Base-by-base conservation (phyloP, 2,797 vertebrate genomes). In the Myotis myotis region DNA sequence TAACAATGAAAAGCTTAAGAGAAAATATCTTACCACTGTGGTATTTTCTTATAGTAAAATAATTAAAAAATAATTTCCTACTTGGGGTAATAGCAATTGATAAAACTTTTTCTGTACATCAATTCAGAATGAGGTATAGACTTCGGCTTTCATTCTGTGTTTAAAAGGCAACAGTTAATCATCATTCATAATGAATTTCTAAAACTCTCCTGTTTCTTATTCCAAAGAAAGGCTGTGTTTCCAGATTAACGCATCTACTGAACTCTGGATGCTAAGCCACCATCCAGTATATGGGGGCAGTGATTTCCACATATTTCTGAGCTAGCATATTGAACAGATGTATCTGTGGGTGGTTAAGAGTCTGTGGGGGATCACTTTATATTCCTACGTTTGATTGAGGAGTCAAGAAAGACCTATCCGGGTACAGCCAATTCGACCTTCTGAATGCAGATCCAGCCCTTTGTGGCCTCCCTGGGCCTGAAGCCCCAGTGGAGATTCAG, bases 291-390 rank as follows among this genome's bases (percentile, higher is more conserved):
- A 53, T 82, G 30, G 60, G 93, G 51, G 89, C 76, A 62, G 76
- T 85, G 84, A 87, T 79, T 68, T 81, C 89, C 91, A 87, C 89
- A 30, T 62, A 47, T 94, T 85, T 86, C 91, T 89, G 75, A 93
- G 84, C 84, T 81, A 85, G 66, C 51, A 62, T 76, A 71, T 80
- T 92, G 87, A 96, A 81, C 93, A 95, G 86, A 91, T 95, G 74
- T 89, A 89, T 91, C 71, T 95, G 89, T 95, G 89, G 86, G 72
- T 88, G 90, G 81, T 49, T 41, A 95, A 66, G 85, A 85, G 51
- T 86, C 93, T 95, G 36, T 82, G 64, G 87, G 51, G 51, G 80
- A 80, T 91, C 87, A 64, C 62, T 96, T 71, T 49, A 57, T 85
- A 85, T 96, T 93, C 51, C 47, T 89, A 0, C 66, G 55, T 90